Base-by-base conservation (phyloP, 2,113 vertebrate genomes). In the Gnathonemus echidnorhynchus region DNA sequence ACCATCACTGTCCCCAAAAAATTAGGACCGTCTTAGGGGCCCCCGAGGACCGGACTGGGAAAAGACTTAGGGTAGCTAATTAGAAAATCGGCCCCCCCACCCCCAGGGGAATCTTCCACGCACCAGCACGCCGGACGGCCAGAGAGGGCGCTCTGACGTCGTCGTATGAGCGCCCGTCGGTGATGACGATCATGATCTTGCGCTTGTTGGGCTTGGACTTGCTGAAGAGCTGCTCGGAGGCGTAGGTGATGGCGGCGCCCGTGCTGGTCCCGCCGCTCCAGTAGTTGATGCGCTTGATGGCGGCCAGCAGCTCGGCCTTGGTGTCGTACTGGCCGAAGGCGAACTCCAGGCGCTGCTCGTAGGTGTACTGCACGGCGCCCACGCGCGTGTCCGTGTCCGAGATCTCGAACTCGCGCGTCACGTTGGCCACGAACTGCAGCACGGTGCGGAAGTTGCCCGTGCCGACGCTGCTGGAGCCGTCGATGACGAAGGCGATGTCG, bases 231-330 rank as follows among this genome's bases (percentile, higher is more conserved):
- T 98, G 97, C 46, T 98, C 97, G 0, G 97, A 96, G 1, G 98
- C 96, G 0, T 94, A 99, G 89, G 95, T 97, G 95, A 99, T 99
- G 92, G 99, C 99, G 0, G 98, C 98, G 0, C 99, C 99, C 0
- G 99, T 99, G 95, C 98, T 99, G 90, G 98, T 99, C 3, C 98
- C 98, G 0, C 98, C 98, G 0, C 98, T 99, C 98, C 98, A 99
- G 94, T 99, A 99, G 86, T 96, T 97, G 93, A 99, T 97, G 91
- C 96, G 96, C 91, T 96, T 98, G 93, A 99, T 97, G 52, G 99
- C 98, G 0, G 94, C 97, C 85, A 99, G 95, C 90, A 99, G 89
- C 0, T 98, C 97, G 0, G 96, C 93, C 93, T 98, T 99, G 0
- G 95, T 96, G 95, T 94, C 95, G 94, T 99, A 94, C 92, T 97